phyloP scores from a whole-genome alignment of 2,797 vertebrate species.

The Artibeus jamaicensis region DNA sequence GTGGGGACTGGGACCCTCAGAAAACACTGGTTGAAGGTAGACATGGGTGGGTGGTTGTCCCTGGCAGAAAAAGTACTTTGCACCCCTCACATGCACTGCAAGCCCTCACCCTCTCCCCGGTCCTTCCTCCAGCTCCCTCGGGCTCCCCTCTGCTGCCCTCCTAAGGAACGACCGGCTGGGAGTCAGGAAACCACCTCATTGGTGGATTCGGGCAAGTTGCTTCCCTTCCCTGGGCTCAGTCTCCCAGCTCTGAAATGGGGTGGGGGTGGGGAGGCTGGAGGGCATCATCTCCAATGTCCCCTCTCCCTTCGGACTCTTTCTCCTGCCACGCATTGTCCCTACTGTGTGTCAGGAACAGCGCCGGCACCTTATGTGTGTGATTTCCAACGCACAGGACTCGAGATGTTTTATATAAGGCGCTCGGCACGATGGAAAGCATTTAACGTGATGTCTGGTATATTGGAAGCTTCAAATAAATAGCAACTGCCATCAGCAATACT shows the following conservation, averaged over 20 bases:
- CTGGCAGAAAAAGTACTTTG: not conserved
- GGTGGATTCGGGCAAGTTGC: not conserved
- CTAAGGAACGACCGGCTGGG: not conserved
- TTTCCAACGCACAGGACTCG: not conserved
- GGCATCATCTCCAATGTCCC: not conserved
- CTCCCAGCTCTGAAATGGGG: not conserved
- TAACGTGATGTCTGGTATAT: no score
- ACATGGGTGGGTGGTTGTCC: not conserved
- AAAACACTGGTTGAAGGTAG: not conserved
- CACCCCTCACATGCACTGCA: not conserved
- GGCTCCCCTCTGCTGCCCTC: not conserved
- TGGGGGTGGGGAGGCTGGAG: not conserved
- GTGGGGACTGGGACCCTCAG: not conserved
- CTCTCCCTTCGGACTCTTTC: not conserved
- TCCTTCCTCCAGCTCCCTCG: not conserved
- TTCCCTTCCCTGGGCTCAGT: not conserved
- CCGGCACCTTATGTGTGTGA: not conserved
- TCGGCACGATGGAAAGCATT: not conserved
- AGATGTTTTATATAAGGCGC: not conserved
- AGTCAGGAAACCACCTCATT: not conserved
- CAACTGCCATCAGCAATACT: not conserved
- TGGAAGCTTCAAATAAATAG: not conserved
- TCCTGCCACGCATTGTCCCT: not conserved
- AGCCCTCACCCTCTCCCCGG: not conserved
- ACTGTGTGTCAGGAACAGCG: not conserved